A percentile compares a stretch with the other conserved stretches of the same genome.
Evolutionary conservation across 2,888 invertebrate genomes (phyloP).

Genomic region (Corbicula japonica): DNA sequence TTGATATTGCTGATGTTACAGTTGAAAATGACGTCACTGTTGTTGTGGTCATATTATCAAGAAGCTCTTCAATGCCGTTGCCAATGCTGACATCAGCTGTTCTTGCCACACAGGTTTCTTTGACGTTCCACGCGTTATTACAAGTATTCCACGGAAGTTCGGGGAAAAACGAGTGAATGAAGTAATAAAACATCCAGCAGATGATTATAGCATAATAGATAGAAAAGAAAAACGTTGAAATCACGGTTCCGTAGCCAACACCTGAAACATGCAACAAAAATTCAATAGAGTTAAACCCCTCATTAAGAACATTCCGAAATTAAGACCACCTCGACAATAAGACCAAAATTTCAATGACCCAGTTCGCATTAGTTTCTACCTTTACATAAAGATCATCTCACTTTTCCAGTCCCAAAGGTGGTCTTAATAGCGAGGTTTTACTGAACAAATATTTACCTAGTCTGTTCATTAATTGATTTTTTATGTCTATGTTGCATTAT

Average conservation of each 20-base stretch:
- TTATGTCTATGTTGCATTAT: no score
- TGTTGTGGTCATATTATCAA: constrained; percentile 26
- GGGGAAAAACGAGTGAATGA: constrained; percentile 81
- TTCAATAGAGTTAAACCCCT: no score
- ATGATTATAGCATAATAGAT: constrained; percentile 88
- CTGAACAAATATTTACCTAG: no score
- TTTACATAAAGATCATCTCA: no score
- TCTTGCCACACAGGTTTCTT: constrained; percentile 21
- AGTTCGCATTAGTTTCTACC: no score
- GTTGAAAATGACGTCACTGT: not conserved
- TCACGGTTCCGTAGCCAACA: constrained; percentile 54
- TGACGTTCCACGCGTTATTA: constrained; percentile 61
- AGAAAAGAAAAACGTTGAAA: constrained; percentile 71
- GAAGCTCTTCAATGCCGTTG: constrained; percentile 11
- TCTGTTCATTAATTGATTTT: no score
- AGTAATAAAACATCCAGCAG: constrained; percentile 86
- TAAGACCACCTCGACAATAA: no score
- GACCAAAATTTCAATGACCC: no score
- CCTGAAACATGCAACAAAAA: constrained; percentile 42
- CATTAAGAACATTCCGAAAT: no score
- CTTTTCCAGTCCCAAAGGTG: no score
- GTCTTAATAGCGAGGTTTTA: no score
- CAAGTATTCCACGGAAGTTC: constrained; percentile 64
- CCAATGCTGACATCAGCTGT: not conserved
- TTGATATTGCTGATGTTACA: not conserved